Evolutionary conservation across 2,797 vertebrate genomes (phyloP).

Genomic region (Clarias pachynema): DNA sequence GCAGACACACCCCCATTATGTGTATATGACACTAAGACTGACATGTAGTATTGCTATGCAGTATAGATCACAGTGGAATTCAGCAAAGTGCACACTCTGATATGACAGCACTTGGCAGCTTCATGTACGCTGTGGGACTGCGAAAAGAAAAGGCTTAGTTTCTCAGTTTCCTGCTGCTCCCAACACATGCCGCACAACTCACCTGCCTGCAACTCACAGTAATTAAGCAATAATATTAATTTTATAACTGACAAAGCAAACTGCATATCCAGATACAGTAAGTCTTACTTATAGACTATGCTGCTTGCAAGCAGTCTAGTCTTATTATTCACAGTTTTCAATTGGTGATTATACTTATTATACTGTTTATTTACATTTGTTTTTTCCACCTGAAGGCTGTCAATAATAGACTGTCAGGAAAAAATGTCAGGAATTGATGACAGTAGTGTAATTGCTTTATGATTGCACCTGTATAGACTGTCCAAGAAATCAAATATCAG

Average conservation of each 20-base stretch:
- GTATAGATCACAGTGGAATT: background rate
- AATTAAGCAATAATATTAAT: background rate
- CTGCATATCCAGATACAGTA: background rate
- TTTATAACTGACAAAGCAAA: background rate
- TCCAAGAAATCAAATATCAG: conserved; percentile 23
- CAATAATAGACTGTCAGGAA: background rate
- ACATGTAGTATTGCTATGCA: background rate
- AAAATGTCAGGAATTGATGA: background rate
- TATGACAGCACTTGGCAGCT: conserved; percentile 25
- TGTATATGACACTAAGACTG: background rate
- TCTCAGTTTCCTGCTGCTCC: conserved; percentile 43
- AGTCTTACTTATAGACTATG: background rate
- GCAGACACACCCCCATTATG: background rate
- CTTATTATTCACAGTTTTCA: background rate
- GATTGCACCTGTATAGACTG: background rate
- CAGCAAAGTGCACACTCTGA: background rate
- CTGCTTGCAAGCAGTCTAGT: background rate
- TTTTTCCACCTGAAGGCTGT: background rate
- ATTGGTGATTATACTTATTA: background rate
- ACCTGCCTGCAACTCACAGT: conserved; percentile 15
- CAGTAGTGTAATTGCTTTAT: background rate
- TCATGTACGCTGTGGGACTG: conserved; percentile 12
- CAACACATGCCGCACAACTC: conserved; percentile 50
- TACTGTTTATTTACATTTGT: background rate
- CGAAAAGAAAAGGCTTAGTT: background rate